Conservation (phyloP, 2,888 invertebrate species). For the Eueremaeus valkanovi region DNA sequence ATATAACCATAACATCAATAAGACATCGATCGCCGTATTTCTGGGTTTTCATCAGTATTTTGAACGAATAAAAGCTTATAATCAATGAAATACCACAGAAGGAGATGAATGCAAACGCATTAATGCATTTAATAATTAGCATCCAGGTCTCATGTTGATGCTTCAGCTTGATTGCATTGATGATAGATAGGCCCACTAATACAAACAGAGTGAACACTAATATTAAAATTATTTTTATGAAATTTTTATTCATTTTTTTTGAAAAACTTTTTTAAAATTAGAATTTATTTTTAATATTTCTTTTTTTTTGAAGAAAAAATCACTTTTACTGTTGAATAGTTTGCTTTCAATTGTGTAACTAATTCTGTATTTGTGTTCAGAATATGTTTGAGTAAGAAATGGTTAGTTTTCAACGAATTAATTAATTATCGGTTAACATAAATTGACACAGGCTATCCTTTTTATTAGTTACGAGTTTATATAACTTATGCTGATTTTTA, state of each 20-base stretch:
- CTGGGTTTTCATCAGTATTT: neutral
- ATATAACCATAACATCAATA: neutral
- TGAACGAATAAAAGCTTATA: neutral
- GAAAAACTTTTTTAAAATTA: too few relatives aligned
- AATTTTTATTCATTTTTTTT: neutral
- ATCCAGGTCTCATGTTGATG: neutral
- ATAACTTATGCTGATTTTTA: too few relatives aligned
- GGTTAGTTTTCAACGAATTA: too few relatives aligned
- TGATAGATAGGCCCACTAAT: neutral
- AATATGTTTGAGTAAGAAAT: too few relatives aligned
- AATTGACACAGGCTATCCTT: too few relatives aligned
- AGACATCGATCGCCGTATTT: neutral
- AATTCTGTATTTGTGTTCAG: too few relatives aligned
- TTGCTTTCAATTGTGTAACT: too few relatives aligned
- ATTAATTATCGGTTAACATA: too few relatives aligned
- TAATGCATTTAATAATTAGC: neutral
- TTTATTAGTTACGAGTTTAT: too few relatives aligned
- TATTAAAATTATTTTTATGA: neutral
- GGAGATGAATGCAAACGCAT: neutral
- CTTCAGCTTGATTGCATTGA: neutral
- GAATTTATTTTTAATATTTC: too few relatives aligned
- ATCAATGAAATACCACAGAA: neutral
- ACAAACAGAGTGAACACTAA: neutral
- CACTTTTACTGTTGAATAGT: too few relatives aligned
- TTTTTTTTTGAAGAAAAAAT: too few relatives aligned